These are phyloP conservation scores for Sander vitreus DNA, from an alignment of 2,113 vertebrate genomes.

Conservation along the genomic window DNA sequence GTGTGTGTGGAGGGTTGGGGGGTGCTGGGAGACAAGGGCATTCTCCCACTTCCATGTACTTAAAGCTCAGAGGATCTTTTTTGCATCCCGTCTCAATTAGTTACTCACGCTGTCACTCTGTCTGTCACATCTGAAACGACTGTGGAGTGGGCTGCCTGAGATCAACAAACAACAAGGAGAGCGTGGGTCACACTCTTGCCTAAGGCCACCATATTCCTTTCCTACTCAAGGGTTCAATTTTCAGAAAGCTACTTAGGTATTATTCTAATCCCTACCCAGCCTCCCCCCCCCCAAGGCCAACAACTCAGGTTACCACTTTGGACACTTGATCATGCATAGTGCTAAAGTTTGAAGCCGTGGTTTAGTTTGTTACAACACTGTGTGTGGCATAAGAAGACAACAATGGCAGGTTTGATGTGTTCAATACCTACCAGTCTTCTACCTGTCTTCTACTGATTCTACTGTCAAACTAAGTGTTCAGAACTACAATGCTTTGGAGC, in stretches of 20 bases:
- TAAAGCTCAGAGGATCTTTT: slow-evolving; percentile 73
- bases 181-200: slow-evolving; percentile 81
- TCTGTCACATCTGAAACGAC: slow-evolving; percentile 74
- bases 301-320: slow-evolving; percentile 74
- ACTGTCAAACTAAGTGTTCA: slow-evolving; percentile 29
- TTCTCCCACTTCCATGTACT: slow-evolving; percentile 74
- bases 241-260: slow-evolving; percentile 82
- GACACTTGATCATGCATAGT: slow-evolving; percentile 69
- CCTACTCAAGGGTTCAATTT: slow-evolving; percentile 78
- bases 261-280: slow-evolving; percentile 80
- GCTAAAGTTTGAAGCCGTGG: slow-evolving; percentile 60
- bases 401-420: slow-evolving; percentile 25
- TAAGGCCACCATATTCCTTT: slow-evolving; percentile 73
- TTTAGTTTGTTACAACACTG: slow-evolving; percentile 45
- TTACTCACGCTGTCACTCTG: slow-evolving; percentile 83
- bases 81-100: slow-evolving; percentile 80
- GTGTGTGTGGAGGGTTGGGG: slow-evolving; percentile 25
- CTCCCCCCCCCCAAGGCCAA: slow-evolving; percentile 45
- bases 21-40: slow-evolving; percentile 53
- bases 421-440: background rate
- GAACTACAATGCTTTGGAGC: slow-evolving; percentile 1
- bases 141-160: slow-evolving; percentile 66
- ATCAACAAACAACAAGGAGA: slow-evolving; percentile 64
- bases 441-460: background rate
- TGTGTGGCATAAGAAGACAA: slow-evolving; percentile 50